Conservation (phyloP, 2,113 vertebrate genomes). For the Odocoileus hemionus region DNA sequence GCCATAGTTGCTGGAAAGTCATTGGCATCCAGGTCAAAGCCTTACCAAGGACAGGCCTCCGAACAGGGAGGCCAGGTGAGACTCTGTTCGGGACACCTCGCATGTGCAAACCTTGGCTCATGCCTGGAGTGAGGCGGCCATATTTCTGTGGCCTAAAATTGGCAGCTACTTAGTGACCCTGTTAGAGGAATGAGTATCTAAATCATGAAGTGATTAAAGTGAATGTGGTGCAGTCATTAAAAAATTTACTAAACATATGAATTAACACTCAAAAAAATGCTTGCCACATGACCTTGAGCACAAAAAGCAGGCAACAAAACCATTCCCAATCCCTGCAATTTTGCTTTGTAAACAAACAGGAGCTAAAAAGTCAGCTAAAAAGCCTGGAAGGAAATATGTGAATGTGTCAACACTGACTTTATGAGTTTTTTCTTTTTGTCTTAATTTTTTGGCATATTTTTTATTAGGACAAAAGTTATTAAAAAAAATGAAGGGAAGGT, state of each 20-base stretch:
- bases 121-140: not conserved
- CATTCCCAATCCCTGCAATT: not conserved
- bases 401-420: not conserved
- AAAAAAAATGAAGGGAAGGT: not conserved
- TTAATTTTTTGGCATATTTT: not conserved
- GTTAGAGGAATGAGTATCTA: not conserved
- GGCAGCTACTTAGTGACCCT: not conserved
- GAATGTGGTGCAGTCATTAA: not conserved
- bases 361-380: not conserved
- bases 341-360: not conserved
- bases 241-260: not conserved
- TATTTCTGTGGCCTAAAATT: not conserved
- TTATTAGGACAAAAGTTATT: not conserved
- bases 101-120: fast-evolving
- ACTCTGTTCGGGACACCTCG: not conserved
- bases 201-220: not conserved
- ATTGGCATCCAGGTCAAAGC: not conserved
- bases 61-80: not conserved
- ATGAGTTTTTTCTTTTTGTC: not conserved
- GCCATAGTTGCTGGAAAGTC: not conserved
- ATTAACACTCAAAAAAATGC: not conserved
- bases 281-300: not conserved
- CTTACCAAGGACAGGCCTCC: not conserved
- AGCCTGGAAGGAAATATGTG: not conserved
- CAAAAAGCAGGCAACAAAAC: not conserved